Evolutionary conservation across 2,888 invertebrate species (phyloP).

Genomic region (Sympetrum striolatum): DNA sequence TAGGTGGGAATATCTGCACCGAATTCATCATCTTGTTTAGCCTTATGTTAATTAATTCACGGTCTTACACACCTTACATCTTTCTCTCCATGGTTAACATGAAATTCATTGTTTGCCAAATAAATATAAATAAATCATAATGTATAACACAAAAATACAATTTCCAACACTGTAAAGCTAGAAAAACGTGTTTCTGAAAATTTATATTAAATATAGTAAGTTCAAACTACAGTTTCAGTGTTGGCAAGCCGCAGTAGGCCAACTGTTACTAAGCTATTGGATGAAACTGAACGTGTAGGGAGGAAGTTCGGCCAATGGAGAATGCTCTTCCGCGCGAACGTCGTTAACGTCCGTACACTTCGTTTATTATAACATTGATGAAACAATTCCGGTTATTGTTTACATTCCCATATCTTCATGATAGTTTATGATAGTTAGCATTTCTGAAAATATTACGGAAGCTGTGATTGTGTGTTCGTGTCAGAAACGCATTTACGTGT

Average conservation of each 20-base stretch:
- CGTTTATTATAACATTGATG: neutral
- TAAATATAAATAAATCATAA: no score
- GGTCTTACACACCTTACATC: no score
- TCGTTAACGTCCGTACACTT: slow-evolving; percentile 1
- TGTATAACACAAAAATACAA: no score
- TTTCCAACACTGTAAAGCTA: no score
- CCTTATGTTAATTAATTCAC: no score
- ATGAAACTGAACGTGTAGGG: neutral
- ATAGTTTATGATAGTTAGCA: neutral
- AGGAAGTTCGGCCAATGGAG: neutral
- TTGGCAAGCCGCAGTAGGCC: slow-evolving; percentile 9
- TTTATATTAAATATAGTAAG: no score
- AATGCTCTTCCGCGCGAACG: neutral
- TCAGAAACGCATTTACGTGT: neutral
- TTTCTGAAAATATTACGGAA: neutral
- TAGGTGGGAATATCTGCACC: no score
- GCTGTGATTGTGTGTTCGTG: neutral
- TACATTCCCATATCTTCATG: neutral
- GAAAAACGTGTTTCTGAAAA: no score
- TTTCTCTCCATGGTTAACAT: no score
- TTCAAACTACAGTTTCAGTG: neutral
- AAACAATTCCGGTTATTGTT: neutral
- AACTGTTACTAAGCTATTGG: slow-evolving; percentile 39
- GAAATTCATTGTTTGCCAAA: no score
- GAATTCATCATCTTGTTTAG: no score